Percentiles rank a stretch among this genome's conserved stretches.
These are phyloP conservation scores for Isichthys henryi DNA, from an alignment of 2,113 vertebrate species.

Conservation along the genomic window DNA sequence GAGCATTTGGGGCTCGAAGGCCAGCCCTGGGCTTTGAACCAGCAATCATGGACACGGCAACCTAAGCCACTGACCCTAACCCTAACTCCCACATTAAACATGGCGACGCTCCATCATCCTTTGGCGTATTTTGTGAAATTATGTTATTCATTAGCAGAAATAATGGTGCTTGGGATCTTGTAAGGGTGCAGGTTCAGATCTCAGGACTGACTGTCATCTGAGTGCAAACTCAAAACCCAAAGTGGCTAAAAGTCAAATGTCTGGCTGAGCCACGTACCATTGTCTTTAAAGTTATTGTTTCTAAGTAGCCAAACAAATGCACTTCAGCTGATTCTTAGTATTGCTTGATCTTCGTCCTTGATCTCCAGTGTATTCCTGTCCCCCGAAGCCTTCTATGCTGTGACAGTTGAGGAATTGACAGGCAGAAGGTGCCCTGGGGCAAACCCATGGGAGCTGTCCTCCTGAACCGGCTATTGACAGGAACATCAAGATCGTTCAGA, in stretches of 20 bases:
- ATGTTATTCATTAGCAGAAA: neutral
- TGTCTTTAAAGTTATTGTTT: neutral
- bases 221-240: neutral
- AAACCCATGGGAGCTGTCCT: conserved; percentile 54
- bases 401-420: neutral
- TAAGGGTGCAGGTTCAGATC: neutral
- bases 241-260: neutral
- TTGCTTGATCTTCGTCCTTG: neutral
- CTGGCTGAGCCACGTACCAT: neutral
- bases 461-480: conserved; percentile 62
- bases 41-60: neutral
- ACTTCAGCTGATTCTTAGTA: neutral
- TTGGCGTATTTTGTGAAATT: neutral
- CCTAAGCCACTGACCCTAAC: neutral
- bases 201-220: neutral
- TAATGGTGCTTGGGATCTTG: neutral
- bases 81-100: neutral
- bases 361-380: neutral
- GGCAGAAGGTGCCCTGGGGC: conserved; percentile 26
- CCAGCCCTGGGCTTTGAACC: neutral
- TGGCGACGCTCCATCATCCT: neutral
- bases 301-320: neutral
- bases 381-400: neutral
- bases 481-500: conserved; percentile 54
- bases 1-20: neutral